Conservation (phyloP, 2,113 vertebrate genomes). For the Orycteropus afer region DNA sequence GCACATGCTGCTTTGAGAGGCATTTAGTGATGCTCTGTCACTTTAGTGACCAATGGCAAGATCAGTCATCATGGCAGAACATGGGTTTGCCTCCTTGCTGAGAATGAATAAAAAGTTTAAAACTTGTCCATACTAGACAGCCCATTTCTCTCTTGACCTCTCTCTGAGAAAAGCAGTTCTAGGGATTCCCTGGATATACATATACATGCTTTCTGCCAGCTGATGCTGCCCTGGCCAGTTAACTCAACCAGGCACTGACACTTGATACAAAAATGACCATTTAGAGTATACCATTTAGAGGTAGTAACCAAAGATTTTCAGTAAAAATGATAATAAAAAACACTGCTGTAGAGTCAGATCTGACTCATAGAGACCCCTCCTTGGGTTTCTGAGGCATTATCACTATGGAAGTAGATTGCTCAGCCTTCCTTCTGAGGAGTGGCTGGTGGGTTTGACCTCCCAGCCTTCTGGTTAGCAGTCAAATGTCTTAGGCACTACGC, state of each 20-base stretch:
- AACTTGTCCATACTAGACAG: slow-evolving; percentile 28
- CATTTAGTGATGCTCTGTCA: neutral
- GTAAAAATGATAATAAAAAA: neutral
- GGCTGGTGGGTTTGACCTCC: too few relatives aligned
- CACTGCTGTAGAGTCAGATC: too few relatives aligned
- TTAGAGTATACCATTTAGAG: slow-evolving; percentile 46
- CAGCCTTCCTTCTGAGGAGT: too few relatives aligned
- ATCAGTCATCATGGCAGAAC: neutral
- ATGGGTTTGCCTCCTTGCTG: neutral
- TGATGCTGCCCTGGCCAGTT: slow-evolving; percentile 35
- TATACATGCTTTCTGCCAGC: slow-evolving; percentile 48
- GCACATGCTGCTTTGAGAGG: neutral
- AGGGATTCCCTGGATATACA: neutral
- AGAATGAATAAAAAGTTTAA: neutral
- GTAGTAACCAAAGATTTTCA: slow-evolving; percentile 11
- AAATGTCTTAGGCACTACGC: too few relatives aligned
- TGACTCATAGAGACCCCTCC: too few relatives aligned
- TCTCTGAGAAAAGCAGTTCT: slow-evolving; percentile 42
- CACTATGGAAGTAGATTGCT: too few relatives aligned
- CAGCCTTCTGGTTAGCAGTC: too few relatives aligned
- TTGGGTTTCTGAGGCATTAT: too few relatives aligned
- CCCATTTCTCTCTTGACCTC: neutral
- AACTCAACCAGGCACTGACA: neutral
- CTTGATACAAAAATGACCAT: slow-evolving; percentile 23
- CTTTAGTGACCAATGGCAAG: neutral